phyloP scores from a whole-genome alignment of 2,888 invertebrate species.

The Caradrina clavipalpis region DNA sequence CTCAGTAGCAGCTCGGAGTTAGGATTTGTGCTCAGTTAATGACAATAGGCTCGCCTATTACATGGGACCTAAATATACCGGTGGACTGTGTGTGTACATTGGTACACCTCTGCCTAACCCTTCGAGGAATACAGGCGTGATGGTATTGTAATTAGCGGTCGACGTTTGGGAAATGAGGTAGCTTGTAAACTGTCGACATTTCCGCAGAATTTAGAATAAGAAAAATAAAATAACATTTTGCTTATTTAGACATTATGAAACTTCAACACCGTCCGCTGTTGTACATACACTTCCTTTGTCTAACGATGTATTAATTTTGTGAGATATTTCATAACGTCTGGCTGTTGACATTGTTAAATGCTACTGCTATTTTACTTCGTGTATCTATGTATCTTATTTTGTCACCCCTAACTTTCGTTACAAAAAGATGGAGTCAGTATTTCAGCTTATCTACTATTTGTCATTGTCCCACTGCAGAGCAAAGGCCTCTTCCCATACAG shows the following conservation, averaged over 20 bases:
- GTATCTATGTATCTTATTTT: not conserved
- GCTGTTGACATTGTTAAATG: constrained; percentile 9
- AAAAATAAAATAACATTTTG: not conserved
- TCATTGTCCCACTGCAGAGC: too few species aligned
- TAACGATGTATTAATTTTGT: constrained; percentile 13
- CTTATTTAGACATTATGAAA: constrained; percentile 14
- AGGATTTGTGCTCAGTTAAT: too few species aligned
- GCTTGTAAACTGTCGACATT: constrained; percentile 27
- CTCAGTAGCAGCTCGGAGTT: too few species aligned
- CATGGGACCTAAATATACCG: too few species aligned
- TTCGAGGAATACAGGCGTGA: too few species aligned
- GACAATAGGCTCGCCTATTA: too few species aligned
- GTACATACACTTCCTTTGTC: constrained; percentile 23
- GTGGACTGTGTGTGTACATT: too few species aligned
- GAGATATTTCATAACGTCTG: constrained; percentile 19
- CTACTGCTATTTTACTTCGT: not conserved
- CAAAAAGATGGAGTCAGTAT: too few species aligned
- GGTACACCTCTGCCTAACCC: too few species aligned
- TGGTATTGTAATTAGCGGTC: constrained; percentile 11
- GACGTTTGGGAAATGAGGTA: constrained; percentile 28
- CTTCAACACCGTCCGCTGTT: not conserved
- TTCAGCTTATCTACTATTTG: too few species aligned
- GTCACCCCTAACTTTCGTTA: not conserved
- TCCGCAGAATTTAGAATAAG: constrained; percentile 8
- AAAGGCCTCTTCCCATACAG: too few species aligned